Percentiles rank a stretch among this genome's conserved stretches.
These are phyloP conservation scores for Poeciliopsis gracilis DNA, from an alignment of 2,797 vertebrate genomes.

Conservation along the genomic window DNA sequence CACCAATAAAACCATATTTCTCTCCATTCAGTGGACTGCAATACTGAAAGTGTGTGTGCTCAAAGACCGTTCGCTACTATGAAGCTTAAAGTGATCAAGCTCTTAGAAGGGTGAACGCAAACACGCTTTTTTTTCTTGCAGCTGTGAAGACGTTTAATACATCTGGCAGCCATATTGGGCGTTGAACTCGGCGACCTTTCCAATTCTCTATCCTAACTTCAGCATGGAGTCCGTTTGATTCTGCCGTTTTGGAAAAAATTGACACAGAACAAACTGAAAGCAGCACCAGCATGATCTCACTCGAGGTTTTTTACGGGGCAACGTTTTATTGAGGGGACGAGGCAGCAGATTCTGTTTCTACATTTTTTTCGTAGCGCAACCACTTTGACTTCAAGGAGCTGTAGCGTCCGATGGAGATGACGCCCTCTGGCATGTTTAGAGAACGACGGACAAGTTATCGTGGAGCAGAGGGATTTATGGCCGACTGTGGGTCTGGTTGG, in stretches of 20 bases:
- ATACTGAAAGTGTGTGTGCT: background rate
- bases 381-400: background rate
- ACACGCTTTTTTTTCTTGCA: background rate
- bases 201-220: background rate
- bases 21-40: background rate
- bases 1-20: background rate
- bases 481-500: background rate
- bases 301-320: background rate
- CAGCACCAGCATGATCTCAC: background rate
- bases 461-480: background rate
- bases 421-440: background rate
- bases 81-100: background rate
- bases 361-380: background rate
- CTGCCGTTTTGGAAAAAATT: background rate
- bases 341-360: background rate
- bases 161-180: background rate
- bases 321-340: background rate
- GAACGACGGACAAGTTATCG: background rate
- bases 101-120: background rate
- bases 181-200: background rate
- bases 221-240: background rate
- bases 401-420: background rate
- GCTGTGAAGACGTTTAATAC: background rate
- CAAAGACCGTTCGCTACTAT: background rate
- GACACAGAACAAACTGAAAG: background rate